phyloP scores from a whole-genome alignment of 2,797 vertebrate genomes.

The Avahi laniger region DNA sequence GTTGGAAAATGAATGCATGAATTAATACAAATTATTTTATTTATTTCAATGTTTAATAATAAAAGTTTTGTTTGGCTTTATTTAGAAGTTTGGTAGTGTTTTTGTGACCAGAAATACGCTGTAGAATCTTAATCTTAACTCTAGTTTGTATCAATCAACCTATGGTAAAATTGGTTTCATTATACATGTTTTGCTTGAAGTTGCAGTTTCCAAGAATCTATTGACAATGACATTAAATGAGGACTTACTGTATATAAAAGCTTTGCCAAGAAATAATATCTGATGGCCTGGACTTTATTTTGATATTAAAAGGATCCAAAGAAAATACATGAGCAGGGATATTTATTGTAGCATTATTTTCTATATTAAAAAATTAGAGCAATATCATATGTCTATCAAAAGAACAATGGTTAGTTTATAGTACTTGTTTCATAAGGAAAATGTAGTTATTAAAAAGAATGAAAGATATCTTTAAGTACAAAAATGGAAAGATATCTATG shows the following conservation, averaged over 20 bases:
- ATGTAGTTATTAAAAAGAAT: neutral
- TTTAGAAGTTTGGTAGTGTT: neutral
- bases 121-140: neutral
- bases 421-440: neutral
- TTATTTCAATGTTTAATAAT: neutral
- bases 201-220: neutral
- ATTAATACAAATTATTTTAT: neutral
- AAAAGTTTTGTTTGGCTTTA: neutral
- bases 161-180: neutral
- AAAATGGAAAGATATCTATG: neutral
- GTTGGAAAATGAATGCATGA: neutral
- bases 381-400: neutral
- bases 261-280: neutral
- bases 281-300: neutral
- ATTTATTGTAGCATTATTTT: neutral
- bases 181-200: neutral
- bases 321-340: neutral
- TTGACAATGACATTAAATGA: neutral
- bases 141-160: neutral
- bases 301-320: neutral
- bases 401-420: neutral
- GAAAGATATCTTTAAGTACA: neutral
- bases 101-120: neutral
- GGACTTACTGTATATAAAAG: neutral
- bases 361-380: neutral